These are phyloP conservation scores for Drosophila subsilvestris DNA, from an alignment of 2,888 invertebrate genomes.

Conservation along the genomic window DNA sequence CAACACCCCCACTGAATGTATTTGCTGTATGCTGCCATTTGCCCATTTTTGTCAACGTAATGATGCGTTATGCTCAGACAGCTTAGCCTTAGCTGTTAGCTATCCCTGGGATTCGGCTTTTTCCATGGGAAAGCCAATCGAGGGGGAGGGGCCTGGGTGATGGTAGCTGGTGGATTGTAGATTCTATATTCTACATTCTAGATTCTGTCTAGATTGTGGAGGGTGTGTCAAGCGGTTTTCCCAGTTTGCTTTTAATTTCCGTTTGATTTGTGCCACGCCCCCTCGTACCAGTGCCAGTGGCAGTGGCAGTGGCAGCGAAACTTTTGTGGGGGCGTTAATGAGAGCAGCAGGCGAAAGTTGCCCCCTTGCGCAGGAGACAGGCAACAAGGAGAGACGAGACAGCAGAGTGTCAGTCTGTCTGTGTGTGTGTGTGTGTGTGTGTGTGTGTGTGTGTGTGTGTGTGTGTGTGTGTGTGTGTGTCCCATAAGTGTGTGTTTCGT, in stretches of 20 bases:
- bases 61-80: constrained; percentile 70
- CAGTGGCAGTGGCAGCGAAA: constrained; percentile 13
- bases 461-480: neutral
- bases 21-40: constrained; percentile 50
- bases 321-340: constrained; percentile 54
- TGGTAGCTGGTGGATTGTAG: neutral
- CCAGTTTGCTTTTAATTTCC: constrained; percentile 66
- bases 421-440: too few species aligned
- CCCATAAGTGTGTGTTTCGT: constrained; percentile 4
- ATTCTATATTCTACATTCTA: neutral
- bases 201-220: neutral
- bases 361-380: neutral
- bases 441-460: neutral
- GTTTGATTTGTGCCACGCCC: constrained; percentile 61
- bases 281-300: too few species aligned
- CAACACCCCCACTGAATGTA: constrained; percentile 1
- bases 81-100: constrained; percentile 18
- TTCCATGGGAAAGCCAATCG: neutral
- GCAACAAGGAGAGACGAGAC: constrained; percentile 12
- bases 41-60: constrained; percentile 63
- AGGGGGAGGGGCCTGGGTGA: too few species aligned
- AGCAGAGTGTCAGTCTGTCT: constrained; percentile 9
- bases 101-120: constrained; percentile 19
- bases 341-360: constrained; percentile 23
- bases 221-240: constrained; percentile 34